Evolutionary conservation across 2,113 vertebrate genomes (phyloP), one percentile per base, ranked within the genome.

Genomic region (Etheostoma cragini): DNA sequence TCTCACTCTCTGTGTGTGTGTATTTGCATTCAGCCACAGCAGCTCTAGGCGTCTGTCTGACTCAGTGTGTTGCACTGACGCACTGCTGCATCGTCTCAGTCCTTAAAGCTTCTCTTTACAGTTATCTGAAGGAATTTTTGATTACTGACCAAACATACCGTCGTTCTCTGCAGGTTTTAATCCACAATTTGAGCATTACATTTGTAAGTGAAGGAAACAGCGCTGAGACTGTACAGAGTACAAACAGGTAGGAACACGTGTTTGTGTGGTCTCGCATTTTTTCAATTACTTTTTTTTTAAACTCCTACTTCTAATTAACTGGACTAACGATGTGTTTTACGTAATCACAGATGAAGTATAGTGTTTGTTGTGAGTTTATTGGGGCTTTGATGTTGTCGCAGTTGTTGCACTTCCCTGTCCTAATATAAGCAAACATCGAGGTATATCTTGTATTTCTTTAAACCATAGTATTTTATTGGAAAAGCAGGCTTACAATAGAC

Each of bases 161-260:
- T 35, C 8, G 3, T 12, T 30, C 3, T n/a, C 33, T 33, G 19
- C 21, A 61, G 50, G 1, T 63, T 62, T 58, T 19, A 35, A 58
- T 26, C 35, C 17, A 11, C 71, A 81, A 86, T 80, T 76, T 57
- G 8, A 17, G 52, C 38, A 14, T 70, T 11, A 60, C 35, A 50
- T 56, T n/a, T 58, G 52, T 49, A 56, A 24, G 63, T 68, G 71
- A 35, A 46, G 21, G 57, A 71, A 56, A 17, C n/a, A 3, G 14
- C 21, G 26, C 38, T 15, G 45, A 81, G 21, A 33, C 16, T 8
- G 47, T 52, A 38, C 54, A 7, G 45, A 72, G n/a, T 0, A 38
- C 38, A 58, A 47, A 68, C 83, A 80, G 74, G 86, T 88, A 74
- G 0, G 77, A 56, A 10, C 4, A 22, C 19, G 10, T 45, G 45